A percentile compares a stretch with the other conserved stretches of the same genome.
Conservation (phyloP, 64 coral and sea anemone genomes). For the Porites australiensis region DNA sequence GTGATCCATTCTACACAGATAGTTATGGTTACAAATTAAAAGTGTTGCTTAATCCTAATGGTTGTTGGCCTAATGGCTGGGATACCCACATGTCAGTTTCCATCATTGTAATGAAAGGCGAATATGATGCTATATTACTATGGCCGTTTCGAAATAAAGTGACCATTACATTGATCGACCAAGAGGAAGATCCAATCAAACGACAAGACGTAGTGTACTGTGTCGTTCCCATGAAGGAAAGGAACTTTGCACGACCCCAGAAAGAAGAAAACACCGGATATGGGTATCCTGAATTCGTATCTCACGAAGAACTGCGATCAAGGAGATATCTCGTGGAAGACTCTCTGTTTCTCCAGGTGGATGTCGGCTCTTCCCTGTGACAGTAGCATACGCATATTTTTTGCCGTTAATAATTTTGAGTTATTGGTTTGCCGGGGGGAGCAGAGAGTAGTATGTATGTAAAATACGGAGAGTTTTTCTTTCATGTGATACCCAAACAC, state of each 20-base stretch:
- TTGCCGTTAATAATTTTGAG: no score
- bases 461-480: no score
- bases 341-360: conserved; percentile 14
- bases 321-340: conserved; percentile 20
- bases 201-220: not conserved
- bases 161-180: not conserved
- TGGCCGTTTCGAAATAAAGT: conserved; percentile 19
- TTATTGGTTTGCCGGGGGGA: no score
- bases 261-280: not conserved
- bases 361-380: not conserved
- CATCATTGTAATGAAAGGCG: conserved; percentile 8
- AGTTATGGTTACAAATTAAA: not conserved
- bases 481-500: no score
- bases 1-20: conserved; percentile 1
- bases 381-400: not conserved
- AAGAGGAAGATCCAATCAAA: not conserved
- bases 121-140: conserved; percentile 36
- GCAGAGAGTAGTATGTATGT: no score
- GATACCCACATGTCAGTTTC: not conserved
- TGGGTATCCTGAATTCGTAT: not conserved
- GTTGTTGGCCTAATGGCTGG: not conserved
- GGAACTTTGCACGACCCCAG: not conserved
- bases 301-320: not conserved
- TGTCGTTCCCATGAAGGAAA: no score
- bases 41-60: conserved; percentile 1